Evolutionary conservation across 2,888 invertebrate genomes (phyloP).

Genomic region (Carcina quercana): DNA sequence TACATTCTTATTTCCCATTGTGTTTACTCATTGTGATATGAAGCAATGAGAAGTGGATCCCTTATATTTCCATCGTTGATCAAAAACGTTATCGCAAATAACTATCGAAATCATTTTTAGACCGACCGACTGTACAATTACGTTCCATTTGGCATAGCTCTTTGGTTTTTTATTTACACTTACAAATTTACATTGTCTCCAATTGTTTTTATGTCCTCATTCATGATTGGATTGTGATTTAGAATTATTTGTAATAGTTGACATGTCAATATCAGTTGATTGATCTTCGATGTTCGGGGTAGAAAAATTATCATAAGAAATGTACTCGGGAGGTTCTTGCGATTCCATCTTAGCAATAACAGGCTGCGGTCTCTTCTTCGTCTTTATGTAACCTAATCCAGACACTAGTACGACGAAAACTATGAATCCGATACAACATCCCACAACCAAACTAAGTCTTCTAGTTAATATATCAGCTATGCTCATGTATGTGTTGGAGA

Average conservation of each 20-base stretch:
- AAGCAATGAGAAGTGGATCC: no score
- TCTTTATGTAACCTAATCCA: constrained; percentile 88
- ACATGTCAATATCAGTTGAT: constrained; percentile 61
- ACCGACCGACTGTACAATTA: no score
- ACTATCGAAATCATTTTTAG: no score
- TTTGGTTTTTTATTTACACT: no score
- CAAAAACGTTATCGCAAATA: no score
- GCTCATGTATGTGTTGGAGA: constrained; percentile 79
- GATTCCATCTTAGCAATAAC: constrained; percentile 81
- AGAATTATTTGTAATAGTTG: constrained; percentile 58
- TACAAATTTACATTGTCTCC: background rate
- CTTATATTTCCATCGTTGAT: no score
- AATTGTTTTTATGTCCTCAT: constrained; percentile 22
- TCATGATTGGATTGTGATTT: constrained; percentile 46
- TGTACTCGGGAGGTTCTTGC: constrained; percentile 85
- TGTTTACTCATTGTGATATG: no score
- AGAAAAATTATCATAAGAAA: constrained; percentile 78
- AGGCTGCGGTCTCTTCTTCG: constrained; percentile 84
- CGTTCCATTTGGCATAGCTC: no score
- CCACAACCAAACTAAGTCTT: constrained; percentile 88
- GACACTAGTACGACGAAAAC: constrained; percentile 90
- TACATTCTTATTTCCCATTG: no score
- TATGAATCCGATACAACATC: constrained; percentile 89
- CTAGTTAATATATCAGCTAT: constrained; percentile 86
- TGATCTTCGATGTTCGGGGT: constrained; percentile 53